Evolutionary conservation across 2,113 vertebrate species (phyloP).

Genomic region (Anthoscopus minutus): DNA sequence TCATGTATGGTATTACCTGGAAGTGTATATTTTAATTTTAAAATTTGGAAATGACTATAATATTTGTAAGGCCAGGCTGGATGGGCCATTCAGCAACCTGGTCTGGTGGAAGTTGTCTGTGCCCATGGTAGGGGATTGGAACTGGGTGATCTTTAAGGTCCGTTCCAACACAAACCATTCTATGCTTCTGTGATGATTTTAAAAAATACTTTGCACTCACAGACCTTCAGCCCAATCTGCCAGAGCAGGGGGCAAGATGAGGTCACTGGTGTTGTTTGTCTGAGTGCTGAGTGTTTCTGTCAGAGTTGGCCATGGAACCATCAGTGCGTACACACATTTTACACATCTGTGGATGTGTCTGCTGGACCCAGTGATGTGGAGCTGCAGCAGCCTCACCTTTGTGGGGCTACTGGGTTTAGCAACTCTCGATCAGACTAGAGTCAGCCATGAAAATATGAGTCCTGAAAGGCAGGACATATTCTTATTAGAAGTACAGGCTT

Average conservation of each 20-base stretch:
- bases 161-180: not conserved
- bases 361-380: not conserved
- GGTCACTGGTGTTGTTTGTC: not conserved
- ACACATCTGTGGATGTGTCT: not conserved
- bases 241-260: not conserved
- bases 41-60: not conserved
- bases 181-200: not conserved
- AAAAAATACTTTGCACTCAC: not conserved
- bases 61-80: not conserved
- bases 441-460: not conserved
- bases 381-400: not conserved
- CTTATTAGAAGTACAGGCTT: not conserved
- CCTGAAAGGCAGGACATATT: not conserved
- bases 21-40: not conserved
- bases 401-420: not conserved
- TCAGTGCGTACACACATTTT: too few species aligned
- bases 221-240: not conserved
- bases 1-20: not conserved
- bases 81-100: not conserved
- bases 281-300: not conserved
- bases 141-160: not conserved
- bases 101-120: not conserved
- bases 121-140: not conserved
- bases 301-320: not conserved
- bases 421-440: not conserved